Evolutionary conservation across 2,797 vertebrate genomes (phyloP), one percentile per base, ranked within the genome.

Genomic region (Erpetoichthys calabaricus): DNA sequence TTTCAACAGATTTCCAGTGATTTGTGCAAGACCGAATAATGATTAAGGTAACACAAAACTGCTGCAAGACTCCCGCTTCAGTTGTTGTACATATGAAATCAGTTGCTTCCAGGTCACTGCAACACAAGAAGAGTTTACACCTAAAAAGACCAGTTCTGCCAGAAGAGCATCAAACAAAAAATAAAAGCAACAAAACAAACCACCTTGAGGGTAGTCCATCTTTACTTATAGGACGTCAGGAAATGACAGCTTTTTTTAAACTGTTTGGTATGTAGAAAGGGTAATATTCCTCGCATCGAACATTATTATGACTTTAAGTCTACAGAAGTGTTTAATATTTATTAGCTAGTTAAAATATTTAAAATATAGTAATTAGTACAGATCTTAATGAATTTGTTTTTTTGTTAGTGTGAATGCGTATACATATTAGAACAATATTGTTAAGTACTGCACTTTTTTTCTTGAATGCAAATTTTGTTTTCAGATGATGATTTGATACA

Each of bases 401-500:
- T n/a, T n/a, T 25, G 25, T 25, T 25, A 25, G 25, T 25, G 25
- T 25, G 25, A 25, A 25, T 25, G 25, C 25, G 25, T 25, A 25
- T 25, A 25, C 25, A 25, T 25, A 25, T 25, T 25, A 25, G 1
- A 25, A 25, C 25, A 25, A 25, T 25, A 25, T 25, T 25, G 25
- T 25, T 25, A 25, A 25, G 1, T 25, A 25, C 25, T 25, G 25
- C 25, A 25, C n/a, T n/a, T 25, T 25, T 25, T 25, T 25, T 25
- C 25, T 25, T 25, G 25, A 25, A 25, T 25, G 25, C 25, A 25
- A 25, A 25, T 25, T 61, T 59, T 69, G 8, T n/a, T 66, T 75
- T 45, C 78, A 98, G 94, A 93, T 74, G 91, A 97, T 46, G 85
- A 91, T 59, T 65, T 97, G 57, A 89, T 96, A 68, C 86, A 91